Conservation (phyloP, 2,888 invertebrate genomes). For the Temnothorax unifasciatus region DNA sequence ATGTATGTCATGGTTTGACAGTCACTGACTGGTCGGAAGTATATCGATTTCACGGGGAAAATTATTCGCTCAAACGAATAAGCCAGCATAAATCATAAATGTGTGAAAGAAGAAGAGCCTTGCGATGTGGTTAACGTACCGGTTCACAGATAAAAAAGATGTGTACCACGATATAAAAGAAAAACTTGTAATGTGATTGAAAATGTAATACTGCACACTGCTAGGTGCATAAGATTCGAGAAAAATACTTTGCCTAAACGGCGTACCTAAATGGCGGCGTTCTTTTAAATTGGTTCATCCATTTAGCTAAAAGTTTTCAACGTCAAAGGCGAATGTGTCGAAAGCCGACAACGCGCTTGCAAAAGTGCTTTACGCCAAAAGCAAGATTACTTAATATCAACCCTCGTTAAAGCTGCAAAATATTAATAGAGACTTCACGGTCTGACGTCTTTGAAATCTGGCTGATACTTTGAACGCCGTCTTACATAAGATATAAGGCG, state of each 20-base stretch:
- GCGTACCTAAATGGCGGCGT: conserved; percentile 39
- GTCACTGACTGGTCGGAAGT: conserved; percentile 17
- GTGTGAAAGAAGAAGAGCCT: neutral
- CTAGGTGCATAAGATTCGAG: neutral
- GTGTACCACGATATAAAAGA: neutral
- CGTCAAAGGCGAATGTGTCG: conserved; percentile 49
- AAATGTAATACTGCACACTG: neutral
- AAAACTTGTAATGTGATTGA: neutral
- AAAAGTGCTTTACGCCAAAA: conserved; percentile 53
- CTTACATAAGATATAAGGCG: conserved; percentile 53
- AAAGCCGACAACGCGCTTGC: conserved; percentile 38
- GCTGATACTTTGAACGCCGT: conserved; percentile 60
- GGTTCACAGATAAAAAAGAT: neutral
- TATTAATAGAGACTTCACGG: conserved; percentile 47
- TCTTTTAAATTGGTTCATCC: conserved; percentile 51
- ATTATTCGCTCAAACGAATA: conserved; percentile 19
- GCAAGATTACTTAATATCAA: conserved; percentile 57
- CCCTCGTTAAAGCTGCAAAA: conserved; percentile 49
- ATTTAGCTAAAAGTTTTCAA: conserved; percentile 53
- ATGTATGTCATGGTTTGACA: conserved; percentile 11
- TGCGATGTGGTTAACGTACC: neutral
- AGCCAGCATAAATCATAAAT: conserved; percentile 31
- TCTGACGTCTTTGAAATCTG: conserved; percentile 60
- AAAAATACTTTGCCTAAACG: conserved; percentile 29
- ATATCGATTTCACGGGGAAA: conserved; percentile 2